Percentiles rank a stretch among this genome's conserved stretches.
Conservation (phyloP, 2,113 vertebrate genomes). For the Erinaceus europaeus region DNA sequence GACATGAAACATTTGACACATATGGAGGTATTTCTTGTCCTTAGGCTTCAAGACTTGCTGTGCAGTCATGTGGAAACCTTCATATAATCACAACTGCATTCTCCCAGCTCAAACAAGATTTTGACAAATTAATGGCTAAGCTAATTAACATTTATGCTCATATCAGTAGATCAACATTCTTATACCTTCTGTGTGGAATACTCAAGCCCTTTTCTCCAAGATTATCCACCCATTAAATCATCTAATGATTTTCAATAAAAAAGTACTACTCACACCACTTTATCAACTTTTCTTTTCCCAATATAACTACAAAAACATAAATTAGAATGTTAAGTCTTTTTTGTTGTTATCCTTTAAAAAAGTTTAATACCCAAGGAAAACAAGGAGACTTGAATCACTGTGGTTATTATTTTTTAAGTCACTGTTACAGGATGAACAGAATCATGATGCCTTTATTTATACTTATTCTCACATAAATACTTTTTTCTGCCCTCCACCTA, state of each 20-base stretch:
- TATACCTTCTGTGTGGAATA: not conserved
- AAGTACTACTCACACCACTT: not conserved
- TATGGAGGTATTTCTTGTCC: not conserved
- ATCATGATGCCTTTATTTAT: not conserved
- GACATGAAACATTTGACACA: not conserved
- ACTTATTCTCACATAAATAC: not conserved
- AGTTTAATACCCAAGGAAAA: not conserved
- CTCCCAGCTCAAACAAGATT: not conserved
- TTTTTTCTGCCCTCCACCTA: not conserved
- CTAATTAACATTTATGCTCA: not conserved
- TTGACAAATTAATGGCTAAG: conserved; percentile 24
- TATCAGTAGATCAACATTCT: conserved; percentile 27
- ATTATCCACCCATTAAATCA: not conserved
- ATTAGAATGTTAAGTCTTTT: not conserved
- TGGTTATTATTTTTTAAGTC: not conserved
- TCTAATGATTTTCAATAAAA: not conserved
- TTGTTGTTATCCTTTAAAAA: not conserved
- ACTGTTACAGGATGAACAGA: not conserved
- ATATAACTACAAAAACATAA: not conserved
- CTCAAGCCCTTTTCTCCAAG: conserved; percentile 17
- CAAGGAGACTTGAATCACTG: not conserved
- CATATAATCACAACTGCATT: not conserved
- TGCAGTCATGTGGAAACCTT: not conserved
- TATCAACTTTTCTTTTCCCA: not conserved
- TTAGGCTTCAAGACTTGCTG: not conserved